Evolutionary conservation across 2,888 invertebrate genomes (phyloP).

Genomic region (Ecdyonurus torrentis): DNA sequence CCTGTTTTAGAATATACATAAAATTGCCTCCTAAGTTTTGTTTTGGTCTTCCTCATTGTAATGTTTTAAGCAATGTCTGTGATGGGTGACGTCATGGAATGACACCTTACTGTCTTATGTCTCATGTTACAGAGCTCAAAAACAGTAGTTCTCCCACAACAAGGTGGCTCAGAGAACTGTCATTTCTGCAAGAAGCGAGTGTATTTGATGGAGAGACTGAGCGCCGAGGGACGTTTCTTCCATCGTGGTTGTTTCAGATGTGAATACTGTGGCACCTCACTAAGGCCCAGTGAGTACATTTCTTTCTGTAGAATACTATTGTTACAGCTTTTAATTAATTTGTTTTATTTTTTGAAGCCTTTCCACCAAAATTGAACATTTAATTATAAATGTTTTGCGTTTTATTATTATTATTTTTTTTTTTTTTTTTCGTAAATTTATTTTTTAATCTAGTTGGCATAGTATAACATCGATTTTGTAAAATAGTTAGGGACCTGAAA

Average conservation of each 20-base stretch:
- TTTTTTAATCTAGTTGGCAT: background rate
- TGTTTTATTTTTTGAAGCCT: background rate
- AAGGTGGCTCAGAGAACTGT: constrained; percentile 55
- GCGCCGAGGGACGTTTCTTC: constrained; percentile 76
- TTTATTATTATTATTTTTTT: constrained; percentile 3
- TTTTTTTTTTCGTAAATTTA: background rate
- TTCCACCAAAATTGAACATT: background rate
- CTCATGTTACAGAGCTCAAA: constrained; percentile 35
- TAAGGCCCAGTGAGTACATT: constrained; percentile 46
- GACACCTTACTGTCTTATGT: constrained; percentile 4
- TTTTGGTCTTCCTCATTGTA: too few species aligned
- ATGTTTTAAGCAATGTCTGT: too few species aligned
- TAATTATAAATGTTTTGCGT: background rate
- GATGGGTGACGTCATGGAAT: too few species aligned
- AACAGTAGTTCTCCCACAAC: constrained; percentile 40
- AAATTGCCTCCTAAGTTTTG: too few species aligned
- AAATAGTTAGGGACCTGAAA: background rate
- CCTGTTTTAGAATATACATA: too few species aligned
- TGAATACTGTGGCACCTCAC: constrained; percentile 72
- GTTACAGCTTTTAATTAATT: too few species aligned
- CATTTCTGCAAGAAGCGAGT: constrained; percentile 84
- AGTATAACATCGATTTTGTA: background rate
- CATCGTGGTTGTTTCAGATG: constrained; percentile 90
- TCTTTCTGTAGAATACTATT: too few species aligned
- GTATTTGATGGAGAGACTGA: constrained; percentile 83